Evolutionary conservation across 2,888 invertebrate genomes (phyloP).

Genomic region (Ypsolopha sequella): DNA sequence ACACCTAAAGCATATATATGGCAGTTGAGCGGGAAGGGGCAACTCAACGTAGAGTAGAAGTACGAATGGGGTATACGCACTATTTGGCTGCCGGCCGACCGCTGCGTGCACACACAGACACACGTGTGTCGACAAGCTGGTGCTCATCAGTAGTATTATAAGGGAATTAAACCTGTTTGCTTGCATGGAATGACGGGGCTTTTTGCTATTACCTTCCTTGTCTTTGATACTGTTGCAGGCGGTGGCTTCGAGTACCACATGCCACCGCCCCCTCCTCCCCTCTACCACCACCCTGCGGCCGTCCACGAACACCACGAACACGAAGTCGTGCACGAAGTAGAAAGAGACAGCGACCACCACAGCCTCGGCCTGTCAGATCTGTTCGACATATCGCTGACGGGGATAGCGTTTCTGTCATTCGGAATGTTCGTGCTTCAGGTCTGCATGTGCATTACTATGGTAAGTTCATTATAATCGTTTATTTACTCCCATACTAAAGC

Average conservation of each 20-base stretch:
- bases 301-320: conserved; percentile 26
- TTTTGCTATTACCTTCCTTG: neutral
- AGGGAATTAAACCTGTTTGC: too few relatives aligned
- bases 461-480: conserved; percentile 30
- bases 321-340: conserved; percentile 40
- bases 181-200: too few relatives aligned
- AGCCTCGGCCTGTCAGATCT: conserved; percentile 78
- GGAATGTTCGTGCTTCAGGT: conserved; percentile 85
- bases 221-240: conserved; percentile 21
- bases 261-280: conserved; percentile 57
- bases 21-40: too few relatives aligned
- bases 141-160: neutral
- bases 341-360: conserved; percentile 38
- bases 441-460: conserved; percentile 80
- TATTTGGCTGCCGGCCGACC: too few relatives aligned
- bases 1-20: too few relatives aligned
- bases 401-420: conserved; percentile 84
- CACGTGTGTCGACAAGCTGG: conserved; percentile 6
- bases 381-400: conserved; percentile 85
- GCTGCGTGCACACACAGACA: too few relatives aligned
- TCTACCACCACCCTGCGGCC: conserved; percentile 34
- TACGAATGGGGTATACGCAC: too few relatives aligned
- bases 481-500: too few relatives aligned
- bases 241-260: conserved; percentile 59
- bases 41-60: too few relatives aligned